Evolutionary conservation across 2,888 invertebrate species (phyloP).

Genomic region (Tinea pellionella): DNA sequence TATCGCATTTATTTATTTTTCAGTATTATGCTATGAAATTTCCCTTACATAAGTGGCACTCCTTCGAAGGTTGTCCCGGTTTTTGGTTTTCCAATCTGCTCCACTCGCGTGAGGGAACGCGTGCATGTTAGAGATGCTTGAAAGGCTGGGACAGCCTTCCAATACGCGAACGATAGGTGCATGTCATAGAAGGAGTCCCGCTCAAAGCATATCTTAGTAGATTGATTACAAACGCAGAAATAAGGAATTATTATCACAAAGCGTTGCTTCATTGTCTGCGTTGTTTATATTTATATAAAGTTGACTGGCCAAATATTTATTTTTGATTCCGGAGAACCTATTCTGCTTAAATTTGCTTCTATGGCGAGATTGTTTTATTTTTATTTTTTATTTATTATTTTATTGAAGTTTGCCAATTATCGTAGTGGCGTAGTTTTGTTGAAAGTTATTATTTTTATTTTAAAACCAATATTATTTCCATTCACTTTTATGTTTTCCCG

Average conservation of each 20-base stretch:
- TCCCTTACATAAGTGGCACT: slow-evolving; percentile 58
- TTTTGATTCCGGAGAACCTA: slow-evolving; percentile 68
- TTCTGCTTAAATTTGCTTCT: slow-evolving; percentile 69
- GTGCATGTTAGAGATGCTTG: slow-evolving; percentile 50
- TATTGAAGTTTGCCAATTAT: slow-evolving; percentile 19
- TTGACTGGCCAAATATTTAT: slow-evolving; percentile 67
- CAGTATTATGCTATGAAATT: slow-evolving; percentile 48
- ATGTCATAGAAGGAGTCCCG: slow-evolving; percentile 17
- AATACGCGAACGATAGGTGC: not conserved
- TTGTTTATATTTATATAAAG: slow-evolving; percentile 42
- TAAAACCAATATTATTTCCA: slow-evolving; percentile 67
- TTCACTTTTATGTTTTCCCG: slow-evolving; percentile 45
- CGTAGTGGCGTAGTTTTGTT: slow-evolving; percentile 47
- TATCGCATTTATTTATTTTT: slow-evolving; percentile 66
- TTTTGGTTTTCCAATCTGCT: slow-evolving; percentile 58
- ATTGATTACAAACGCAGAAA: not conserved
- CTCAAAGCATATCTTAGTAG: slow-evolving; percentile 6
- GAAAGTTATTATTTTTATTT: slow-evolving; percentile 30
- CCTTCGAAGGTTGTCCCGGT: slow-evolving; percentile 72
- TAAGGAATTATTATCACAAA: not conserved
- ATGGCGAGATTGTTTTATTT: slow-evolving; percentile 57
- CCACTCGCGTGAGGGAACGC: slow-evolving; percentile 33
- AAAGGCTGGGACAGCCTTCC: slow-evolving; percentile 64
- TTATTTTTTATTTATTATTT: slow-evolving; percentile 39
- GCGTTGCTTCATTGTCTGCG: slow-evolving; percentile 24